Conservation (phyloP, 2,113 vertebrate genomes). For the Lepus americanus region DNA sequence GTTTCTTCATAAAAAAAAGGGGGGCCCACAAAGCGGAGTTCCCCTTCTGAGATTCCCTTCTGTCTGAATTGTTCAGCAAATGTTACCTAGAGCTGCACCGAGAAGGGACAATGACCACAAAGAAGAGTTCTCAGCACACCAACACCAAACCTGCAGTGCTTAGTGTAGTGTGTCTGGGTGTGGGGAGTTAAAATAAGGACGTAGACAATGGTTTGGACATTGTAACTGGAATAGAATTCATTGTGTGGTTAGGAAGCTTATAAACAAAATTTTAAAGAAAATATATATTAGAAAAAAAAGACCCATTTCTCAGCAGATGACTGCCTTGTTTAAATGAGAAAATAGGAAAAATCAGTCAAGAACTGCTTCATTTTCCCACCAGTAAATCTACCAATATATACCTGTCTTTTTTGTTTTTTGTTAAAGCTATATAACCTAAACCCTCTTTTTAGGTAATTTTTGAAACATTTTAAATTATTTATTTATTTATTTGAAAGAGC, state of each 20-base stretch:
- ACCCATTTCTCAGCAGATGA: neutral
- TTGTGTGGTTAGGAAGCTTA: neutral
- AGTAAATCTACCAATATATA: neutral
- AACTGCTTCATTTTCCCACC: neutral
- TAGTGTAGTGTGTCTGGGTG: neutral
- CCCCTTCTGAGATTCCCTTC: neutral
- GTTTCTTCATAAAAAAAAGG: too few species aligned
- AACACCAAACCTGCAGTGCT: fast-evolving
- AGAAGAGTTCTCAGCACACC: fast-evolving
- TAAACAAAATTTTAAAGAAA: constrained; percentile 38
- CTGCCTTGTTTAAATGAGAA: neutral
- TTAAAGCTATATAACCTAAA: too few species aligned
- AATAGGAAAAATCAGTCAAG: neutral
- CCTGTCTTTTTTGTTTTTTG: neutral
- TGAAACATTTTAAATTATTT: too few species aligned
- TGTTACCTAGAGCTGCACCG: neutral
- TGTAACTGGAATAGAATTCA: neutral
- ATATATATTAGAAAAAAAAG: neutral
- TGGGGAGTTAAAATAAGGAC: neutral
- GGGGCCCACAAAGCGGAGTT: neutral
- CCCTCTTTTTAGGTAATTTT: too few species aligned
- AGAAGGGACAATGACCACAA: neutral
- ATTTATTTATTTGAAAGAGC: too few species aligned
- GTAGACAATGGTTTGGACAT: neutral
- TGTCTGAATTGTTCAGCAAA: neutral